A percentile compares a stretch with the other conserved stretches of the same genome.
These are phyloP conservation scores for Ichneumon xanthorius DNA, from an alignment of 2,888 invertebrate genomes.

Conservation along the genomic window DNA sequence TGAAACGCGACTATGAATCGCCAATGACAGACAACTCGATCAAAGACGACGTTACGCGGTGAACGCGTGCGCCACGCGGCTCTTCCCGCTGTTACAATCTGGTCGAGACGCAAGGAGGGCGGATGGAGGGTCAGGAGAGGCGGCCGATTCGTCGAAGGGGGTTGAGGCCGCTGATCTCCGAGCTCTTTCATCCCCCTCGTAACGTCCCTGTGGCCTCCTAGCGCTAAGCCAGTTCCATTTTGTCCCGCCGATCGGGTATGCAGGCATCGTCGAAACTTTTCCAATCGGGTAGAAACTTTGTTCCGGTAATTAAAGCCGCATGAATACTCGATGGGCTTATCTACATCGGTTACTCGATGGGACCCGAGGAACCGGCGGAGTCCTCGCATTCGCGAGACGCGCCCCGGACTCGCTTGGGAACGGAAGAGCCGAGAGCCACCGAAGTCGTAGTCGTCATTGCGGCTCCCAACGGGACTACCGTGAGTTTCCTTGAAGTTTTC, in stretches of 20 bases:
- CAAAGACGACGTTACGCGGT: conserved; percentile 72
- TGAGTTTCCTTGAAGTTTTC: not conserved
- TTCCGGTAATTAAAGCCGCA: conserved; percentile 84
- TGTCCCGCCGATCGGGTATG: conserved; percentile 80
- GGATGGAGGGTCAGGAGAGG: not conserved
- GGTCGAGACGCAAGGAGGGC: conserved; percentile 53
- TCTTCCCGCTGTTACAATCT: conserved; percentile 31
- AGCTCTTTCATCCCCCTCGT: conserved; percentile 47
- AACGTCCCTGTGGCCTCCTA: conserved; percentile 16
- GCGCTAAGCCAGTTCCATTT: conserved; percentile 59
- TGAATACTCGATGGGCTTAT: conserved; percentile 82
- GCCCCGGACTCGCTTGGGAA: conserved; percentile 29
- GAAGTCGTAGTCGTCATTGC: conserved; percentile 50
- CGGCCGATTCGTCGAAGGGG: conserved; percentile 45
- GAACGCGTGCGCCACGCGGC: conserved; percentile 44
- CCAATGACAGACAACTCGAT: conserved; percentile 79
- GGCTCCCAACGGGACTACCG: conserved; percentile 26
- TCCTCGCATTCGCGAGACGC: conserved; percentile 41
- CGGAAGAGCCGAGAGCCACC: conserved; percentile 18
- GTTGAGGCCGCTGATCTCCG: conserved; percentile 28
- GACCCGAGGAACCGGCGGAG: conserved; percentile 39
- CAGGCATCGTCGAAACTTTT: conserved; percentile 83
- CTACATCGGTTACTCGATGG: conserved; percentile 67
- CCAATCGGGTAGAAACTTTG: conserved; percentile 84
- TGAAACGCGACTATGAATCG: conserved; percentile 76